Evolutionary conservation across 2,888 invertebrate species (phyloP).

Genomic region (Allophyes oxyacanthae): DNA sequence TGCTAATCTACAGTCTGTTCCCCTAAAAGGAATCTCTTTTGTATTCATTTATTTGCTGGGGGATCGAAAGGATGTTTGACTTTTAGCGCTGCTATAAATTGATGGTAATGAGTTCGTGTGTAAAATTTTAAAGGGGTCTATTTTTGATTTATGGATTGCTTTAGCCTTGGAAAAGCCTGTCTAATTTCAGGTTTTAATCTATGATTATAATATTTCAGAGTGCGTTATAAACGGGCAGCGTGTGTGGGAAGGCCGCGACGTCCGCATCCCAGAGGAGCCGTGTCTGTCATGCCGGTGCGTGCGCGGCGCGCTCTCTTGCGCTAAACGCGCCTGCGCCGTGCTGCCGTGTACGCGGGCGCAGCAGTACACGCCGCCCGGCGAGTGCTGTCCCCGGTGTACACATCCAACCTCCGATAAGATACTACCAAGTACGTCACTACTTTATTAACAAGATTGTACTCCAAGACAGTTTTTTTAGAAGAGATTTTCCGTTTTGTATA

Average conservation of each 20-base stretch:
- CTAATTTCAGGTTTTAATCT: slow-evolving; percentile 8
- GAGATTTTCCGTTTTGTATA: no score
- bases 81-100: slow-evolving; percentile 62
- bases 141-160: slow-evolving; percentile 29
- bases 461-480: no score
- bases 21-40: slow-evolving; percentile 61
- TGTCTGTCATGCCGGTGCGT: slow-evolving; percentile 95
- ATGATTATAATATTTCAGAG: slow-evolving; percentile 83
- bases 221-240: slow-evolving; percentile 95
- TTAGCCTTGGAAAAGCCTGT: slow-evolving; percentile 16
- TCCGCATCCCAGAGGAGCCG: slow-evolving; percentile 95
- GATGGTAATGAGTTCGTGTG: slow-evolving; percentile 61
- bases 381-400: slow-evolving; percentile 92
- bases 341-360: slow-evolving; percentile 93
- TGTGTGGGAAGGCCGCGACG: slow-evolving; percentile 94
- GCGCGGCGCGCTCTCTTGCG: slow-evolving; percentile 92
- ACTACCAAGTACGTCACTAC: slow-evolving; percentile 73
- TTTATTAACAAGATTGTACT: no score
- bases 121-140: slow-evolving; percentile 50
- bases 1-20: slow-evolving; percentile 61
- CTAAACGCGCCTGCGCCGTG: slow-evolving; percentile 96
- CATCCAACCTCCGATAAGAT: slow-evolving; percentile 86
- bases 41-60: slow-evolving; percentile 64
- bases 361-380: slow-evolving; percentile 92
- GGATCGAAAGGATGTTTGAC: slow-evolving; percentile 56